Percentiles rank a stretch among this genome's conserved stretches.
These are phyloP conservation scores for Brenthis hecate DNA, from an alignment of 2,888 invertebrate species.

Conservation along the genomic window DNA sequence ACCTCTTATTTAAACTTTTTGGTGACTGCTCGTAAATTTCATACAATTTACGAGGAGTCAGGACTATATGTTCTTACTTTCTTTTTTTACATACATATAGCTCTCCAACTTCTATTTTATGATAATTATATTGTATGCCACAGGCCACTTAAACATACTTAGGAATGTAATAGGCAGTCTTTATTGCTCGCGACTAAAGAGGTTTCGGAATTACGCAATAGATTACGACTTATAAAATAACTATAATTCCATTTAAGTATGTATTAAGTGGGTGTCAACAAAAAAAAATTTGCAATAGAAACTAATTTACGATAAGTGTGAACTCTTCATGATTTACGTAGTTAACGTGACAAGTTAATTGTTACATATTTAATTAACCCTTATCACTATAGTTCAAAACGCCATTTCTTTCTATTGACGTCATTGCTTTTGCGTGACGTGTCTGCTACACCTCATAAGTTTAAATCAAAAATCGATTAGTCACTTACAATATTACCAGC, in stretches of 20 bases:
- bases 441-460: neutral
- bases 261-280: too few species aligned
- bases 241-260: too few species aligned
- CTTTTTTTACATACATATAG: neutral
- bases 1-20: slow-evolving; percentile 24
- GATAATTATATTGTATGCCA: neutral
- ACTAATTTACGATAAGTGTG: neutral
- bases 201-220: too few species aligned
- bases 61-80: too few species aligned
- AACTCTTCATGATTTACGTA: slow-evolving; percentile 5
- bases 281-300: too few species aligned
- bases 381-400: slow-evolving; percentile 15
- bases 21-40: neutral
- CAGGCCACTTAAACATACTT: too few species aligned
- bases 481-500: too few species aligned
- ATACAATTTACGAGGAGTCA: neutral
- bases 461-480: too few species aligned
- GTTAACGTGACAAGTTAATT: neutral
- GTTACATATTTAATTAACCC: slow-evolving; percentile 1
- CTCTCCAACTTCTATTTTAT: too few species aligned
- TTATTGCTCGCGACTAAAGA: too few species aligned
- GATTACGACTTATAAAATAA: too few species aligned
- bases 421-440: slow-evolving; percentile 6
- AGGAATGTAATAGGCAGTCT: too few species aligned
- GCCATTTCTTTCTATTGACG: slow-evolving; percentile 10